These are phyloP conservation scores for Agrochola lychnidis DNA, from an alignment of 2,888 invertebrate genomes.

Conservation along the genomic window DNA sequence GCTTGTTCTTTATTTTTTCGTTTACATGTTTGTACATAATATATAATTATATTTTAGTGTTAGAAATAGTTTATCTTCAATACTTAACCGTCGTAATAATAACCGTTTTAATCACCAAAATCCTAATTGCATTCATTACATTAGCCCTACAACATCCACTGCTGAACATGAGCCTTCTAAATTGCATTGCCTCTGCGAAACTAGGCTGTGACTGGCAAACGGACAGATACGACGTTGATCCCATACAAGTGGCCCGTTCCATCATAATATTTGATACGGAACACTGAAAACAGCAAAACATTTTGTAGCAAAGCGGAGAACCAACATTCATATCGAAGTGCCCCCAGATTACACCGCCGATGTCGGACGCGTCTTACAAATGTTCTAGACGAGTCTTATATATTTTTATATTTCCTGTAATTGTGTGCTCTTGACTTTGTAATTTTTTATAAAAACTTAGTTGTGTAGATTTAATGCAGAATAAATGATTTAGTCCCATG, in stretches of 20 bases:
- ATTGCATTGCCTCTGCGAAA: constrained; percentile 14
- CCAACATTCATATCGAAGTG: constrained; percentile 60
- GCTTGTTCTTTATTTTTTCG: no score
- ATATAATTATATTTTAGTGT: no score
- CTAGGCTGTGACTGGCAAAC: background rate
- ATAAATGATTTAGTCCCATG: background rate
- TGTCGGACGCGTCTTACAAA: constrained; percentile 47
- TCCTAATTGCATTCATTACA: background rate
- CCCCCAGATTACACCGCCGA: constrained; percentile 52
- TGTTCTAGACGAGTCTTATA: constrained; percentile 44
- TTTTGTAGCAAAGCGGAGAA: constrained; percentile 41
- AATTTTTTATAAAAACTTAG: background rate
- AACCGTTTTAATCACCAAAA: background rate
- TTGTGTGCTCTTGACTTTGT: background rate
- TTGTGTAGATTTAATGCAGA: background rate
- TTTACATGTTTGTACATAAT: no score
- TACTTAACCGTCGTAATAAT: background rate
- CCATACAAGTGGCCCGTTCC: constrained; percentile 10
- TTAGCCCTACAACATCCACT: background rate
- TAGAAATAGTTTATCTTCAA: background rate
- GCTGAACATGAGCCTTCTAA: constrained; percentile 9
- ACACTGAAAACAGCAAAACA: constrained; percentile 33
- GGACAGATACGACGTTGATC: constrained; percentile 14
- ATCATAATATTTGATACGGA: constrained; percentile 34
- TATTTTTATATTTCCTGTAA: constrained; percentile 2